These are phyloP conservation scores for Ispidina picta DNA, from an alignment of 2,797 vertebrate species.

Conservation along the genomic window DNA sequence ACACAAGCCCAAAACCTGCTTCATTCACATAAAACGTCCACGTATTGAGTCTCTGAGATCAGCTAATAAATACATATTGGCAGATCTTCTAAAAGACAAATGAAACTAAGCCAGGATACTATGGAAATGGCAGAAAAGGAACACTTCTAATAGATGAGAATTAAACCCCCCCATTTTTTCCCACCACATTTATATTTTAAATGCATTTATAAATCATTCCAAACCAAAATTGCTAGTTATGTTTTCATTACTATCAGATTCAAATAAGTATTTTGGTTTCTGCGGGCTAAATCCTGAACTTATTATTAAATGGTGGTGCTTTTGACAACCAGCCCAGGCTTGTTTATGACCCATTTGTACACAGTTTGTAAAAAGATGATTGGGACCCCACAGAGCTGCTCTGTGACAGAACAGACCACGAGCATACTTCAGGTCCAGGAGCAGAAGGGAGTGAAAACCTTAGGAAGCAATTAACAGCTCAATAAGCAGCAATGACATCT, in stretches of 20 bases:
- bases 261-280: not conserved
- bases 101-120: not conserved
- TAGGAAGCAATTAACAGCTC: not conserved
- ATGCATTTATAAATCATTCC: not conserved
- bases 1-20: not conserved
- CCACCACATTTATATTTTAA: not conserved
- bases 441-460: not conserved
- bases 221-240: slow-evolving; percentile 15
- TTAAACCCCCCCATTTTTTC: not conserved
- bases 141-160: not conserved
- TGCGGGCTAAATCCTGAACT: not conserved
- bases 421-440: not conserved
- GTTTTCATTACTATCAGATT: slow-evolving; percentile 4
- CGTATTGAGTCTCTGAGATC: not conserved
- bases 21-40: not conserved
- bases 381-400: not conserved
- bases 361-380: not conserved
- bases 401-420: not conserved
- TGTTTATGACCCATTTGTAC: not conserved
- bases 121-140: not conserved
- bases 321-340: not conserved
- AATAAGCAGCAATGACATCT: not conserved
- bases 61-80: not conserved
- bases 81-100: not conserved
- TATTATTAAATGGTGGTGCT: not conserved